Evolutionary conservation across 2,888 invertebrate species (phyloP), one percentile per base, ranked within the genome.

Genomic region (Caenorhabditis sp.): DNA sequence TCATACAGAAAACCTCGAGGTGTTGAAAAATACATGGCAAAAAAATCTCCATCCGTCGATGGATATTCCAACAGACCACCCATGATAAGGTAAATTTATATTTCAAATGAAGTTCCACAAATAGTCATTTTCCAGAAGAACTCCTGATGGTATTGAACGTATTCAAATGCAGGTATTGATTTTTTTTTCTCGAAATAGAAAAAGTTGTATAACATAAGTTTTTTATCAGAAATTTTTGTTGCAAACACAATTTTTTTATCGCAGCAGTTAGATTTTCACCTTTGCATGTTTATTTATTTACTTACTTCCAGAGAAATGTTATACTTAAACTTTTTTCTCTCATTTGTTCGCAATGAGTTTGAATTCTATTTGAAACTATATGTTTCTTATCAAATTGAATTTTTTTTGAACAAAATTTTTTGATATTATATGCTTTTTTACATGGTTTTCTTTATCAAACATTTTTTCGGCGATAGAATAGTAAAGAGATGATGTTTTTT

Each of bases 21-120:
- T 14, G 73, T 68, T 5, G 73, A 73, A 50, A 61, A 63, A 26
- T 73, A 73, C 21, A 68, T 73, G 62, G 59, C 69, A 31, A 69
- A 59, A 63, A 43, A 70, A 14, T 75, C 75, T 0, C 75, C 75
- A n/a, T 75, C 75, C 7, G 75, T 75, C 4, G 70, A 75, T 38
- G 38, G 52, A 10, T 54, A 63, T 31, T 63, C 58, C 20, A 14
- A 58, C 49, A 66, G 66, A 26, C 75, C 75, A 20, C 67, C 63
- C 1, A 59, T 63, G 58, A 67, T 67, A 4, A 59, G 73, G 69
- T 73, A 26, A 26, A 12, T 2, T 43, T 31, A 20, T 49, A 49
- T 27, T 50, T 49, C 52, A 57, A 2, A 31, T n/a, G 36, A 60
- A 54, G 14, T 12, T 12, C 43, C 43, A 20, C 17, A 0, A 23